Base-by-base conservation (phyloP, 2,113 vertebrate genomes). In the Menidia beryllina region DNA sequence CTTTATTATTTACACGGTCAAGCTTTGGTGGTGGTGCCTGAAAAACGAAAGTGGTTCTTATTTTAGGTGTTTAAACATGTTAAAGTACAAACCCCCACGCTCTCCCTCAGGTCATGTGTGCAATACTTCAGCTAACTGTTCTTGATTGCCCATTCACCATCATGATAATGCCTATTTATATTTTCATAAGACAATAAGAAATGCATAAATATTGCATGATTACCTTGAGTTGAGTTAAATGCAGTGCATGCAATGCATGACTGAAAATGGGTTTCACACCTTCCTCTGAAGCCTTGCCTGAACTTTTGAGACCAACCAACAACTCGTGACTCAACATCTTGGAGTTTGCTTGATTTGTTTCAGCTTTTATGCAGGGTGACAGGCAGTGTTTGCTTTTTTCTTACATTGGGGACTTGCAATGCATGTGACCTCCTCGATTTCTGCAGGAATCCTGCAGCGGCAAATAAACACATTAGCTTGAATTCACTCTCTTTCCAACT, bases 401-500 rank as follows among this genome's bases (percentile, higher is more conserved):
- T 52, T 71, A 64, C 72, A 73, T 48, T 48, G 53, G 66, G 47
- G 62, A 79, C 50, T 71, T 64, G 43, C 69, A 85, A 69, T 69
- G 71, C 54, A 69, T 61, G 72, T 5, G 12, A 57, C 67, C 72
- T 74, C 62, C 34, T 20, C 24, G 27, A 62, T 59, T 53, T 75
- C 72, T 72, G 48, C 70, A 45, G 36, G 43, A 55, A 59, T 54
- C 56, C 53, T 10, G 14, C 63, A 38, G 75, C 3, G 49, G 49
- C 26, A 20, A 65, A 89, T 83, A 86, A 84, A 79, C 81, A 82
- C 60, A 80, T 73, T 72, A 77, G 67, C 60, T 65, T 66, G 72
- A 82, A 53, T 72, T 63, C 69, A 45, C 9, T 64, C 56, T 20
- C 59, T 36, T 67, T 65, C 49, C 39, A 39, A 41, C 52, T 14